These are phyloP conservation scores for Phalacrocorax carbo DNA, from an alignment of 2,113 vertebrate species.

Conservation along the genomic window DNA sequence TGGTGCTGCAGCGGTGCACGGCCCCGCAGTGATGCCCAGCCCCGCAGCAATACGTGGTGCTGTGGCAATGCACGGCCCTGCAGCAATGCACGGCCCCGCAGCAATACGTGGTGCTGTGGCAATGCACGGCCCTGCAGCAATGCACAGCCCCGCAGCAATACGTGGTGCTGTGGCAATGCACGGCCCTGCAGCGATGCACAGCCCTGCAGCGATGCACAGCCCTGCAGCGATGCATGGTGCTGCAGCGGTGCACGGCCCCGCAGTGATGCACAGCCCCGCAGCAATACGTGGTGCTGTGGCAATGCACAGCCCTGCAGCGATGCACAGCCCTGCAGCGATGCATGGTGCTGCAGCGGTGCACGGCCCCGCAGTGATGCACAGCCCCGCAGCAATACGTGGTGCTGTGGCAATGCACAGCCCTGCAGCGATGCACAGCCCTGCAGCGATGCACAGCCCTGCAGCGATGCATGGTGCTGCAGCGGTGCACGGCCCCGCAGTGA, in stretches of 20 bases:
- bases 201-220: rapidly evolving
- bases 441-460: neutral
- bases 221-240: rapidly evolving
- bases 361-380: rapidly evolving
- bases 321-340: rapidly evolving
- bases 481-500: rapidly evolving
- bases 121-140: neutral
- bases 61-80: rapidly evolving
- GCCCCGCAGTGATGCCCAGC: too few relatives aligned
- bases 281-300: rapidly evolving
- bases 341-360: neutral
- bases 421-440: neutral
- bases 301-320: rapidly evolving
- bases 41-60: rapidly evolving
- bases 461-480: rapidly evolving
- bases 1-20: rapidly evolving
- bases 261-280: rapidly evolving
- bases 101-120: rapidly evolving
- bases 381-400: neutral
- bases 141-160: rapidly evolving
- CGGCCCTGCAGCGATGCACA: rapidly evolving
- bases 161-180: too few relatives aligned
- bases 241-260: rapidly evolving
- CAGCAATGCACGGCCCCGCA: neutral
- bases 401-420: neutral